Percentiles rank a stretch among this genome's conserved stretches.
phyloP scores from a whole-genome alignment of 92 coral and sea anemone genomes.

The Epizoanthus ramosus region DNA sequence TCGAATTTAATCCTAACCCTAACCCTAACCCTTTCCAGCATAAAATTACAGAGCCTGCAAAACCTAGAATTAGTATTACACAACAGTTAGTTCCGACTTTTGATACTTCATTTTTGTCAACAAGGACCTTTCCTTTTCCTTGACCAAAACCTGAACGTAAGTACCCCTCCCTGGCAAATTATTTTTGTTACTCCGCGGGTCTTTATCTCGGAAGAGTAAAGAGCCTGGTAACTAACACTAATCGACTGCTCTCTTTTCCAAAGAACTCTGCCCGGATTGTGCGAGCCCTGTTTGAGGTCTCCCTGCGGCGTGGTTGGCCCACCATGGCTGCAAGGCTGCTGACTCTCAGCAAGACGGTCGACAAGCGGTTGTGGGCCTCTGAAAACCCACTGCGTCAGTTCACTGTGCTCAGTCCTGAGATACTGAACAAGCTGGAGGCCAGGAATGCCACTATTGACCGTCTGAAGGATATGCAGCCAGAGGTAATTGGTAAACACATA shows the following conservation, averaged over 20 bases:
- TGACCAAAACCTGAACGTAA: too few species aligned
- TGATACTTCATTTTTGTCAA: too few species aligned
- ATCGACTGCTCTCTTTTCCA: neutral
- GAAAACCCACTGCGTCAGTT: constrained; percentile 95
- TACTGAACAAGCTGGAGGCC: constrained; percentile 76
- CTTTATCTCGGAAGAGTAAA: too few species aligned
- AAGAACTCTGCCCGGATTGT: constrained; percentile 93
- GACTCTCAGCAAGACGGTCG: constrained; percentile 84
- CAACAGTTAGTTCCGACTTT: too few species aligned
- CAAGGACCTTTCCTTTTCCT: too few species aligned
- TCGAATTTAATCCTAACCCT: too few species aligned
- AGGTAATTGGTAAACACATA: constrained; percentile 79
- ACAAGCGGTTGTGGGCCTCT: constrained; percentile 85
- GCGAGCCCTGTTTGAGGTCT: constrained; percentile 93
- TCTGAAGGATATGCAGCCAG: constrained; percentile 82
- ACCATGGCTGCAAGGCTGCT: constrained; percentile 77
- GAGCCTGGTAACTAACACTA: neutral
- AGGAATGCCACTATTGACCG: constrained; percentile 67
- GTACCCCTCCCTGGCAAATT: too few species aligned
- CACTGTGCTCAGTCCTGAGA: constrained; percentile 75
- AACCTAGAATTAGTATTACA: too few species aligned
- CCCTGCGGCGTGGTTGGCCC: constrained; percentile 85
- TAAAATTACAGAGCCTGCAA: too few species aligned
- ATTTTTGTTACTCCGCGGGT: too few species aligned
- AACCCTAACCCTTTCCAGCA: too few species aligned